phyloP scores from a whole-genome alignment of 2,797 vertebrate species.

The Hypotaenidia okinawae region DNA sequence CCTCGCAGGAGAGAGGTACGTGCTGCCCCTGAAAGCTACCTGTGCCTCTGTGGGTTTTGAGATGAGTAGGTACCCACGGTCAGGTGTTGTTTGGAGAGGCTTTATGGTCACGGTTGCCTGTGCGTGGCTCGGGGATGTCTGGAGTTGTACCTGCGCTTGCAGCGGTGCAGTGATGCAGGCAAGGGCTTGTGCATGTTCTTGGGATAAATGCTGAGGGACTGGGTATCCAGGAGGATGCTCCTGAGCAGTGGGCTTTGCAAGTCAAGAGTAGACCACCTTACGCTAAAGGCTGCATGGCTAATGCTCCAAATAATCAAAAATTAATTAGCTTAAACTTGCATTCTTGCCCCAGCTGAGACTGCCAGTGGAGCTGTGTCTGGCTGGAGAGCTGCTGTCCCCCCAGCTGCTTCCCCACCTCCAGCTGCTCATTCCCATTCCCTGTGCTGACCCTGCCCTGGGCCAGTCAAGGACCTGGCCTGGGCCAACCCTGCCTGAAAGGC shows the following conservation, averaged over 20 bases:
- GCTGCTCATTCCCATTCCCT: background rate
- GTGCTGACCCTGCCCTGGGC: background rate
- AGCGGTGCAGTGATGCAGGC: fast-evolving
- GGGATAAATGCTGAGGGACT: background rate
- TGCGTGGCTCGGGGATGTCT: background rate
- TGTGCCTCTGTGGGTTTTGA: background rate
- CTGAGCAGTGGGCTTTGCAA: background rate
- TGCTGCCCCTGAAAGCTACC: background rate
- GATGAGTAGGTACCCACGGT: background rate
- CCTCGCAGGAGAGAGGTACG: background rate
- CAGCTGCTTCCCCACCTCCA: background rate
- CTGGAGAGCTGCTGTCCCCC: background rate
- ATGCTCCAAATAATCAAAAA: background rate
- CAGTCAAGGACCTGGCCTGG: background rate
- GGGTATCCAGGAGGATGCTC: background rate
- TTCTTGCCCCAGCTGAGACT: background rate
- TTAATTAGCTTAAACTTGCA: background rate
- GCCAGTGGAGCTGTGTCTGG: fast-evolving
- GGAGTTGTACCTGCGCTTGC: background rate
- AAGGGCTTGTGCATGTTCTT: background rate
- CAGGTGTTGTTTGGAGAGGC: background rate
- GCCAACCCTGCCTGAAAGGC: background rate
- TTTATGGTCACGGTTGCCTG: background rate
- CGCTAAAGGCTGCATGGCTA: too few relatives aligned
- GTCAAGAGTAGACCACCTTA: background rate